Base-by-base conservation (phyloP, 1,140 invertebrate genomes). In the Tetramorium alpestre region DNA sequence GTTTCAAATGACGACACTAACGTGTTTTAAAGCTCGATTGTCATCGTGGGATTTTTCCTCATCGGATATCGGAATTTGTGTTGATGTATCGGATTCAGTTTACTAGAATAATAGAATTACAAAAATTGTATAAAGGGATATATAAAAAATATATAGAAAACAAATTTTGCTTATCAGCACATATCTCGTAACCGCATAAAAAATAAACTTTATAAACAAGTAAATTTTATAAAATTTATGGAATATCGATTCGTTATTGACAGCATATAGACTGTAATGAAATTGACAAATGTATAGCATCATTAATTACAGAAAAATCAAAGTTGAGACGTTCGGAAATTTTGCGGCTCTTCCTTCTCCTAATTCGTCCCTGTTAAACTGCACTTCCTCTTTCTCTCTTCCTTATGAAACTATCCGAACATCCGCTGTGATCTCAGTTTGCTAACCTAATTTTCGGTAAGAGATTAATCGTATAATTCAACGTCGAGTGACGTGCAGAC, bases 401-500 rank as follows among this genome's bases (percentile, higher is more conserved):
- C 73, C 16, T 73, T 38, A 41, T n/a, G 38, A n/a, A 89, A 86
- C 73, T 87, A 76, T 65, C 11, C 64, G 25, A 38, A 56, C 62
- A 84, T 87, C 47, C 62, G 75, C 75, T 77, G 76, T 56, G 25
- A 90, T 88, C 86, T 77, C 72, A 88, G 54, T 89, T 65, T 70
- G 82, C 58, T 91, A 90, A 90, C 89, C 90, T 90, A 90, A 91
- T 91, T 91, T 88, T 87, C 64, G 44, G 22, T 84, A 80, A 88
- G 73, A 91, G 89, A 91, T 90, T 91, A 91, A 91, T 91, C 89
- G 87, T 73, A 88, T 91, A 88, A 91, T 91, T 91, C 82, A 90
- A 65, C 70, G 60, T 51, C 69, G 64, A 77, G 60, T 60, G 78
- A 85, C 70, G 80, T 56, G 58, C 56, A 81, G 76, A 90, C 86